Conservation (phyloP, 37 sponge, comb jelly and placozoan genomes). For the Aphrocallistes beatrix region DNA sequence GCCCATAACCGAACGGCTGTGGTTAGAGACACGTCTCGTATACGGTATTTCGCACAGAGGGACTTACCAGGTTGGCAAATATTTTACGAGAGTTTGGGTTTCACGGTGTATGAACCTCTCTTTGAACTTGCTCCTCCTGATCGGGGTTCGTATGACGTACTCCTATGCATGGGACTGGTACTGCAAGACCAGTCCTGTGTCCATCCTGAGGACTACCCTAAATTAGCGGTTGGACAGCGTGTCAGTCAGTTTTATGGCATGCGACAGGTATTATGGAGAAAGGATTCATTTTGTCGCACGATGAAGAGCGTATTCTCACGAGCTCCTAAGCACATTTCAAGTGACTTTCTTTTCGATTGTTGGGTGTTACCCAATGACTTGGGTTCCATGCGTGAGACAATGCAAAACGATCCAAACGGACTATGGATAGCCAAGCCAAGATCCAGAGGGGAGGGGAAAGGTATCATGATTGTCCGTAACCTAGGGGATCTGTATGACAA, state of each 20-base stretch:
- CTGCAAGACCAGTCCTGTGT: constrained; percentile 57
- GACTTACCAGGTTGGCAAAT: constrained; percentile 72
- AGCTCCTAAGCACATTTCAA: constrained; percentile 22
- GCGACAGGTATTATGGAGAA: constrained; percentile 65
- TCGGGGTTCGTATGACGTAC: constrained; percentile 29
- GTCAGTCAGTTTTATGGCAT: constrained; percentile 55
- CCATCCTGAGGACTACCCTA: constrained; percentile 20
- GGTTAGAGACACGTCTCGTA: constrained; percentile 53
- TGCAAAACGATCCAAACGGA: constrained; percentile 19
- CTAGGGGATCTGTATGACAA: constrained; percentile 30
- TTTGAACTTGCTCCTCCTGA: not conserved
- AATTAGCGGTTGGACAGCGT: constrained; percentile 35
- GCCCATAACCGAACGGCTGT: constrained; percentile 29
- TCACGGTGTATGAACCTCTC: constrained; percentile 39
- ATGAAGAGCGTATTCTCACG: constrained; percentile 40
- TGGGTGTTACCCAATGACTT: constrained; percentile 68
- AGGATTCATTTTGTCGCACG: constrained; percentile 63
- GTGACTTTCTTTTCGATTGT: constrained; percentile 65
- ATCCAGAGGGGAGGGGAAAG: constrained; percentile 64
- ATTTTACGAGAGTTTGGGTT: constrained; percentile 43
- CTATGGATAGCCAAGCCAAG: constrained; percentile 64
- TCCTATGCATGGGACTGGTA: constrained; percentile 57
- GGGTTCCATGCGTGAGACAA: constrained; percentile 22
- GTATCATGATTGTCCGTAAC: constrained; percentile 53
- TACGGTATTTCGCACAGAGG: constrained; percentile 61